Evolutionary conservation across 2,113 vertebrate species (phyloP), one percentile per base, ranked within the genome.

Genomic region (Otus sunia): DNA sequence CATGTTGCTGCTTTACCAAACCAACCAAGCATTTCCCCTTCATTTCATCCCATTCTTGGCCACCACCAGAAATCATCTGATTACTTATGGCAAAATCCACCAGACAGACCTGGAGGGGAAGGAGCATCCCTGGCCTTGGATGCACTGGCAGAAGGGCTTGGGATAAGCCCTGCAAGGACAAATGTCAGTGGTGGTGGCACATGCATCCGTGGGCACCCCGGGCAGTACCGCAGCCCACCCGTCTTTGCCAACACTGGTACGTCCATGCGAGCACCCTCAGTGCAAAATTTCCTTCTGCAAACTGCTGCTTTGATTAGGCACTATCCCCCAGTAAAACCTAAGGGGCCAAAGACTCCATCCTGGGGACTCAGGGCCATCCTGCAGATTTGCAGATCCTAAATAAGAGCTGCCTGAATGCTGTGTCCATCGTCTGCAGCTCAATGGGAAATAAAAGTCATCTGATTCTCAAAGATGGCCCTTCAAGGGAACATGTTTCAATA

Each of bases 121-220:
- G 53, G 52, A 49, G 59, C n/a, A 71, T 15, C 63, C 55, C 41
- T 62, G 63, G 12, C 60, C 36, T 80, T 30, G 15, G 49, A 11
- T 53, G 25, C 12, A 3, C 6, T 60, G 63, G 49, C 62, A 88
- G 9, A 22, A 62, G 39, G 62, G 43, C 14, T 62, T 60, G 23
- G 34, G 68, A 43, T 58, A 58, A 88, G 29, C 41, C 18, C 77
- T 53, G 50, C 77, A 49, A 53, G 64, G 55, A 81, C 29, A 62
- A 55, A 56, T 10, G 12, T 47, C n/a, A 4, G 7, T 3, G 1
- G 47, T 4, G 59, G 59, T 68, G 68, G 36, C 37, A 59, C 2
- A 25, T 12, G 29, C 36, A 29, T 9, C 17, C 63, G 1, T 9
- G 39, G 59, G 59, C 73, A 84, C 2, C 14, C 32, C 0, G 0